Conservation (phyloP, 2,113 vertebrate species). For the Salvelinus sp. region DNA sequence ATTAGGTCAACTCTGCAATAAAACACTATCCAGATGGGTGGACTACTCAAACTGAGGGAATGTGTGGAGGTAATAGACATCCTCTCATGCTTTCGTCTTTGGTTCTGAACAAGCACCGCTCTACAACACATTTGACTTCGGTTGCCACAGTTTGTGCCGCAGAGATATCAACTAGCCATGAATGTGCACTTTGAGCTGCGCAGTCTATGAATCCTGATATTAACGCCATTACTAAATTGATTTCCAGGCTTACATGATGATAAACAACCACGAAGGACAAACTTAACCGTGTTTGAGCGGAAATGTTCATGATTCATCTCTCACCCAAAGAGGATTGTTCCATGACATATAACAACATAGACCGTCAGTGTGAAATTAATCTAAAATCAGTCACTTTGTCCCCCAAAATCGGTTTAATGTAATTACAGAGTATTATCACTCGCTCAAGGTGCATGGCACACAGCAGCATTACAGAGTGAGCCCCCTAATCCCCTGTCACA, state of each 20-base stretch:
- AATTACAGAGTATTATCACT: slow-evolving; percentile 50
- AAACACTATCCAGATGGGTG: slow-evolving; percentile 14
- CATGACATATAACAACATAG: not conserved
- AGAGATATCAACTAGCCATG: not conserved
- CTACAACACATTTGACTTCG: not conserved
- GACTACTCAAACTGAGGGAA: not conserved
- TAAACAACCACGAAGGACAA: not conserved
- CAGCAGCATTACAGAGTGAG: slow-evolving; percentile 39
- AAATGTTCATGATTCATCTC: not conserved
- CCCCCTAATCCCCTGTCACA: slow-evolving; percentile 53
- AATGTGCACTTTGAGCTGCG: too few relatives aligned
- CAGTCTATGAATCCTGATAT: too few relatives aligned
- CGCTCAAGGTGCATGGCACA: slow-evolving; percentile 21
- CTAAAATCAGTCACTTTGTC: slow-evolving; percentile 38
- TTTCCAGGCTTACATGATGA: not conserved
- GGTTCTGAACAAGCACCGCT: not conserved
- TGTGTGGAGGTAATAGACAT: not conserved
- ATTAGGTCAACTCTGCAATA: slow-evolving; percentile 32
- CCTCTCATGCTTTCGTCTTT: not conserved
- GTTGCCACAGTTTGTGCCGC: not conserved
- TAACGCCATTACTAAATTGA: not conserved
- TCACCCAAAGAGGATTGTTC: not conserved
- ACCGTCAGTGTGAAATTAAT: slow-evolving; percentile 25
- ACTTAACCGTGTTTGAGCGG: not conserved
- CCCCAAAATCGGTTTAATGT: slow-evolving; percentile 54